Conservation (phyloP, 2,797 vertebrate species). For the Eulemur mongoz region DNA sequence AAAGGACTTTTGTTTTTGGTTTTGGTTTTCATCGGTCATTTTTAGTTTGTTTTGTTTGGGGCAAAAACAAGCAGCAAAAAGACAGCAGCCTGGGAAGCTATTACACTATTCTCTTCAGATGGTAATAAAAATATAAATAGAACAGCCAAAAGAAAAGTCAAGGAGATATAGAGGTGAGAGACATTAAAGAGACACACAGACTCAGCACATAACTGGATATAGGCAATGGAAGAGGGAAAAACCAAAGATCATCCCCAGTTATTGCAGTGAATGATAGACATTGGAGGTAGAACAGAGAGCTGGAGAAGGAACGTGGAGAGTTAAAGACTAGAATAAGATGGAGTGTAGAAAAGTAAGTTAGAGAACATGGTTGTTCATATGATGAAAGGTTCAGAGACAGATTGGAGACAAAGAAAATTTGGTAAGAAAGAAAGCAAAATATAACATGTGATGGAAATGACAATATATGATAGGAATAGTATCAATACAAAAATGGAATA, state of each 20-base stretch:
- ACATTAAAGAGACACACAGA: not conserved
- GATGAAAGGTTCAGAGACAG: not conserved
- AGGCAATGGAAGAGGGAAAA: not conserved
- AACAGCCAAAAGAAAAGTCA: not conserved
- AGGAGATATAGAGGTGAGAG: not conserved
- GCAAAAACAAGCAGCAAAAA: not conserved
- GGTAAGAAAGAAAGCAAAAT: not conserved
- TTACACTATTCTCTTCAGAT: not conserved
- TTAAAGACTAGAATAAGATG: not conserved
- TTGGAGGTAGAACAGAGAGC: not conserved
- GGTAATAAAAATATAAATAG: conserved; percentile 18
- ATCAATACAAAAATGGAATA: not conserved
- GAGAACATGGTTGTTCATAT: not conserved
- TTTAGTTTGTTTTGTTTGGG: not conserved
- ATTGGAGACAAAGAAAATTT: not conserved
- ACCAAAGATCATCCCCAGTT: not conserved
- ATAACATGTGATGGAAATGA: not conserved
- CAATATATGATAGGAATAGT: not conserved
- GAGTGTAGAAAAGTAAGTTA: not conserved
- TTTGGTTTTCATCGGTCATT: not conserved
- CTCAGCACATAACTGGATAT: not conserved
- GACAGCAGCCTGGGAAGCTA: not conserved
- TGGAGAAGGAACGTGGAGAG: not conserved
- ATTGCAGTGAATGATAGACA: not conserved
- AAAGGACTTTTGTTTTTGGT: not conserved